phyloP scores from a whole-genome alignment of 2,888 invertebrate genomes.

The Vesta saturnalis region DNA sequence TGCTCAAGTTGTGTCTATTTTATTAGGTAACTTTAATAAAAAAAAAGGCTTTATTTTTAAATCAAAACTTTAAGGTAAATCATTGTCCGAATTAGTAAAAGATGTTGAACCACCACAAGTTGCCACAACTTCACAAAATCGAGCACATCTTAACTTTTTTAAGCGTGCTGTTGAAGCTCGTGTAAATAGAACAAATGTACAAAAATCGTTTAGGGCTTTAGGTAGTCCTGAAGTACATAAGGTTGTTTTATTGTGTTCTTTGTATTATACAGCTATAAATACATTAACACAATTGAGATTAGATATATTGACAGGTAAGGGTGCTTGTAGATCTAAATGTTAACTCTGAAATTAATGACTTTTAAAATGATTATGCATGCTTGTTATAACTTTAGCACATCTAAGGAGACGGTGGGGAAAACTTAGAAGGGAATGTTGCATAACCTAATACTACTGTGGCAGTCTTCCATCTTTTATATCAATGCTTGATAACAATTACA shows the following conservation, averaged over 20 bases:
- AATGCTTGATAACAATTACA: no score
- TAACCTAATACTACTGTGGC: no score
- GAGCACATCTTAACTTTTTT: slow-evolving; percentile 65
- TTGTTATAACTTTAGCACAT: no score
- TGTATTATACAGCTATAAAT: slow-evolving; percentile 91
- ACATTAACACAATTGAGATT: slow-evolving; percentile 91
- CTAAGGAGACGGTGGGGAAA: no score
- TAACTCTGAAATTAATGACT: no score
- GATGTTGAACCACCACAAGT: slow-evolving; percentile 60
- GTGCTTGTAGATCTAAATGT: no score
- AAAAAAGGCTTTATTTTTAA: neutral
- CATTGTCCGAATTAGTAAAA: slow-evolving; percentile 63
- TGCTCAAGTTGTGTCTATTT: slow-evolving; percentile 66
- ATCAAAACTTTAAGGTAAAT: slow-evolving; percentile 57
- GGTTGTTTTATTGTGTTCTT: slow-evolving; percentile 86
- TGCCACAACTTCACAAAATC: slow-evolving; percentile 51
- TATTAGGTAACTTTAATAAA: slow-evolving; percentile 62
- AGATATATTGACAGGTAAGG: slow-evolving; percentile 88
- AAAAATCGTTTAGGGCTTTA: slow-evolving; percentile 76
- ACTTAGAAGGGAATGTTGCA: no score
- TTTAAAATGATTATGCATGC: no score
- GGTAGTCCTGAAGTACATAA: slow-evolving; percentile 84
- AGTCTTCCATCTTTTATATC: no score
- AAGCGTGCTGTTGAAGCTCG: slow-evolving; percentile 70
- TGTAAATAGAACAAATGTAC: slow-evolving; percentile 69